Base-by-base conservation (phyloP, 2,113 vertebrate genomes). In the Chaetura pelagica region DNA sequence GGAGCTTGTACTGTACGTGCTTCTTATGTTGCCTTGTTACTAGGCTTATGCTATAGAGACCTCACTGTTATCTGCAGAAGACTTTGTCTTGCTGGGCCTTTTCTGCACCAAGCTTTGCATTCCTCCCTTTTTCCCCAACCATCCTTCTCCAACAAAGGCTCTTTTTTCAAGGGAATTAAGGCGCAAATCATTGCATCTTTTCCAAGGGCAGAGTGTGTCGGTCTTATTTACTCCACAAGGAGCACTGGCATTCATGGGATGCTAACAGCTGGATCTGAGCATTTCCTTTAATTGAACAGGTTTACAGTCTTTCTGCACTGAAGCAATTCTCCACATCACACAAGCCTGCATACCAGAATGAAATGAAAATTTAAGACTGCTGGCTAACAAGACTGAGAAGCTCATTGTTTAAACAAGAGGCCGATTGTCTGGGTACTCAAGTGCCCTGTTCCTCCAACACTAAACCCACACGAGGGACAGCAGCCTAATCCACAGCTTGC, bases 211-310 rank as follows among this genome's bases (percentile, higher is more conserved):
- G 84, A 94, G 91, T 30, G 59, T 35, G 46, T 84, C 79, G 12
- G 77, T 76, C 91, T 93, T 83, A 64, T 89, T 97, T 93, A 63
- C 94, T 94, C 89, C 16, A 17, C 8, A 44, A 95, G 95, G 96
- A 96, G 87, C 84, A 9, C 69, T 96, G 95, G 93, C 89, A 92
- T 94, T 94, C 95, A 79, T 38, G 51, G 84, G 86, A 79, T 30
- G 12, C 94, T 92, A 96, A 97, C 98, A 98, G 98, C 97, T 98
- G 98, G 95, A 92, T 89, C 96, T 87, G 94, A 95, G 95, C 97
- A 95, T 95, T 97, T 97, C 96, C 96, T 96, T 97, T 96, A 96
- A 97, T 96, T 96, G 97, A 97, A 97, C 96, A 97, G 96, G 95
- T 96, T 97, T 97, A 85, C 95, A 94, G 84, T 74, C 90, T 92